These are phyloP conservation scores for Drosophila mercatorum DNA, from an alignment of 2,888 invertebrate species.

Conservation along the genomic window DNA sequence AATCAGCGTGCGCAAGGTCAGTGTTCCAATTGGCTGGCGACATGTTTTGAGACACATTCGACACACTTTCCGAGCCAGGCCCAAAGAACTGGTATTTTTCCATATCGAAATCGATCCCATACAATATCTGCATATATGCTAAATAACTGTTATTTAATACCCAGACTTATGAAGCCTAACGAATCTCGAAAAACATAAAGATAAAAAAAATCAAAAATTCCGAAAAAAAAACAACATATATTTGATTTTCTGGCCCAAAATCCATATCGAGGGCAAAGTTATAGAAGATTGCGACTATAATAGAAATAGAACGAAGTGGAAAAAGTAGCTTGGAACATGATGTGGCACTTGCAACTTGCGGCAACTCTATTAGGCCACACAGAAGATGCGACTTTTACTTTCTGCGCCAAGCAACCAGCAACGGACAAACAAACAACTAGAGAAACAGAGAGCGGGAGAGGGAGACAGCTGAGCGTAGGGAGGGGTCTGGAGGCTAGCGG, in stretches of 20 bases:
- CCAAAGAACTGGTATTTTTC: conserved; percentile 47
- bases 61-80: conserved; percentile 35
- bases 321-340: conserved; percentile 8
- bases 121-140: conserved; percentile 20
- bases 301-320: not conserved
- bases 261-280: not conserved
- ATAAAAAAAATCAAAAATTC: conserved; percentile 1
- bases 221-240: not conserved
- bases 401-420: conserved; percentile 39
- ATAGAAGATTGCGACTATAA: too few species aligned
- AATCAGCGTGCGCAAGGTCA: conserved; percentile 68
- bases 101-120: conserved; percentile 37
- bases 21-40: conserved; percentile 52
- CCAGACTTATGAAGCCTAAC: conserved; percentile 7
- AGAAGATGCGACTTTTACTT: conserved; percentile 67
- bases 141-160: conserved; percentile 26
- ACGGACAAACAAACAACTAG: conserved; percentile 46
- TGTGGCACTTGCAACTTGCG: conserved; percentile 20
- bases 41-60: conserved; percentile 42
- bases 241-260: not conserved
- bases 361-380: conserved; percentile 48
- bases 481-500: not conserved
- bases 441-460: conserved; percentile 8
- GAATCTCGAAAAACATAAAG: not conserved
- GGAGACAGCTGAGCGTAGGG: not conserved